Percentiles rank a stretch among this genome's conserved stretches.
Evolutionary conservation across 1,140 invertebrate species (phyloP).

Genomic region (Dendrolimus punctatus): DNA sequence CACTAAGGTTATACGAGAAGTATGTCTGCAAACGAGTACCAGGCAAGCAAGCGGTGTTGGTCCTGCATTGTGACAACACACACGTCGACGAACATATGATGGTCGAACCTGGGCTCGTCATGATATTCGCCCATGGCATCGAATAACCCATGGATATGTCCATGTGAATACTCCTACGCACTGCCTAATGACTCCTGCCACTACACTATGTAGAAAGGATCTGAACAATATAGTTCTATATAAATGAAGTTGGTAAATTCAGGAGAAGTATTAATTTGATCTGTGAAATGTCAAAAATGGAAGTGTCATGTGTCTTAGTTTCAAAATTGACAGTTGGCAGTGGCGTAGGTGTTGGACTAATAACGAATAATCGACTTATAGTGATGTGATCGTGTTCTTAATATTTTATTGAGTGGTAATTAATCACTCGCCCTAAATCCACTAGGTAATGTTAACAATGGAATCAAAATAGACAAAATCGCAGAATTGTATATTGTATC

Average conservation of each 20-base stretch:
- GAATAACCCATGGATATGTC: conserved; percentile 73
- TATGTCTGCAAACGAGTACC: conserved; percentile 95
- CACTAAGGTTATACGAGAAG: conserved; percentile 84
- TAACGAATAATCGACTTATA: too few species aligned
- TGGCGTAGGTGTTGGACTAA: too few species aligned
- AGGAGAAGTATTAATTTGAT: conserved; percentile 2
- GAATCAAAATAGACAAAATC: too few species aligned
- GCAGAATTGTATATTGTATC: too few species aligned
- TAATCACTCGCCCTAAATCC: too few species aligned
- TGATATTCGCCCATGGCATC: conserved; percentile 99
- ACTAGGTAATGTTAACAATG: too few species aligned
- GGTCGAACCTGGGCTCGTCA: conserved; percentile 95
- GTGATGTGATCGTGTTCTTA: too few species aligned
- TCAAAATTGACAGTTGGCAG: conserved; percentile 1
- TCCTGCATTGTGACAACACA: conserved; percentile 94
- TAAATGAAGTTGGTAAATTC: conserved; percentile 3
- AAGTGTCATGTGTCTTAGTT: conserved; percentile 13
- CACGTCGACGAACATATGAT: conserved; percentile 97
- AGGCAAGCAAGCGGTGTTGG: conserved; percentile 95
- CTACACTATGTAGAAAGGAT: not conserved
- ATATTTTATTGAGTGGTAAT: too few species aligned
- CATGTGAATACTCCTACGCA: too few species aligned
- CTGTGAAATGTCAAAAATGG: conserved; percentile 10
- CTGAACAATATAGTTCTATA: not conserved
- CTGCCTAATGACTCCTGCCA: too few species aligned